Conservation (phyloP, 2,797 vertebrate species). For the Thalassophryne amazonica region DNA sequence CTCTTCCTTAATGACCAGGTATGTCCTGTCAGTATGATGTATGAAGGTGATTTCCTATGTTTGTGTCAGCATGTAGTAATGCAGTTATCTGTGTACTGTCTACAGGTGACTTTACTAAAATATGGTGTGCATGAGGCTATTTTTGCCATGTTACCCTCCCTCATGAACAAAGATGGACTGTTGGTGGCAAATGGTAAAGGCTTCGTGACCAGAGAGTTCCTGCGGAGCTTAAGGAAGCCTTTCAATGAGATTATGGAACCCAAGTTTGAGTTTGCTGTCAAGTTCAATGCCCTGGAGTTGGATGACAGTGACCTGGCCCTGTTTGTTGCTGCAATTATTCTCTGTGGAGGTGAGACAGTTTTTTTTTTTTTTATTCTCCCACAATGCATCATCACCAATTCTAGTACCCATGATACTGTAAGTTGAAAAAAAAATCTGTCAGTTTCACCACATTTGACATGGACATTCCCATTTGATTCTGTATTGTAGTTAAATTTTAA, state of each 20-base stretch:
- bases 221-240: conserved; percentile 94
- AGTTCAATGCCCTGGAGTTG: conserved; percentile 96
- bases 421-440: too few species aligned
- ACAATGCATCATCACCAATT: too few species aligned
- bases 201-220: conserved; percentile 96
- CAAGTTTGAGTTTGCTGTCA: conserved; percentile 98
- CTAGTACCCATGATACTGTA: too few species aligned
- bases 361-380: too few species aligned
- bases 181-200: conserved; percentile 94
- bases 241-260: conserved; percentile 98
- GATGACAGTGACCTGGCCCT: conserved; percentile 97
- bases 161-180: conserved; percentile 98
- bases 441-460: too few species aligned
- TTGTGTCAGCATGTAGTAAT: too few species aligned
- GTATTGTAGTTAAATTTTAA: too few species aligned
- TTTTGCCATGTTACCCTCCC: conserved; percentile 96
- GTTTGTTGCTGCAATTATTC: conserved; percentile 96
- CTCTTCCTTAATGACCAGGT: conserved; percentile 97
- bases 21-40: neutral
- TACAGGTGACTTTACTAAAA: conserved; percentile 92
- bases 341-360: conserved; percentile 90
- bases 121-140: conserved; percentile 98
- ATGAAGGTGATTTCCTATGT: neutral
- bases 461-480: too few species aligned
- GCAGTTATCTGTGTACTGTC: conserved; percentile 3